Conservation (phyloP, 2,113 vertebrate genomes). For the Anguilla rostrata region DNA sequence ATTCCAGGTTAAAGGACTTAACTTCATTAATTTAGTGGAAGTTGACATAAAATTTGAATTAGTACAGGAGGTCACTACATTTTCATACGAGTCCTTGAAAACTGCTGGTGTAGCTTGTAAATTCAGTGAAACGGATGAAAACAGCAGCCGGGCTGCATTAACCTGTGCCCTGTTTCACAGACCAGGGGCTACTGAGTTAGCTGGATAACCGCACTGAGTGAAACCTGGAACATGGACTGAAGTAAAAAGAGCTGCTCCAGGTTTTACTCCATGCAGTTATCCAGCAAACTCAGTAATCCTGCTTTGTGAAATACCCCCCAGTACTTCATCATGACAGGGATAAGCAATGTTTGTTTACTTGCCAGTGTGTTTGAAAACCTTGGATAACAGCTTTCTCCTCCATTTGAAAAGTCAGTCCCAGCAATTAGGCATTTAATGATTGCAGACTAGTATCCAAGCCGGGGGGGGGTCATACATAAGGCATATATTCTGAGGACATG, state of each 20-base stretch:
- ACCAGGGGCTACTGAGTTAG: too few relatives aligned
- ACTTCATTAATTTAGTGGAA: not conserved
- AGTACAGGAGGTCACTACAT: not conserved
- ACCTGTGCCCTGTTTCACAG: too few relatives aligned
- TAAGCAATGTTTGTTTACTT: constrained; percentile 24
- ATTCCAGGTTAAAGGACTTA: not conserved
- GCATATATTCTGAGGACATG: not conserved
- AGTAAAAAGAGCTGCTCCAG: too few relatives aligned
- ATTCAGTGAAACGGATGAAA: not conserved
- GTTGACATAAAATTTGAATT: not conserved
- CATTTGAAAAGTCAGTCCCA: not conserved
- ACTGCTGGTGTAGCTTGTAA: not conserved
- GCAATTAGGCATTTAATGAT: not conserved
- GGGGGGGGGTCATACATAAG: not conserved
- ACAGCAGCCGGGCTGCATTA: not conserved
- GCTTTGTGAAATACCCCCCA: not conserved
- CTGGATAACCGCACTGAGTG: too few relatives aligned
- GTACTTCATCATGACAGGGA: not conserved
- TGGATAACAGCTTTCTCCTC: not conserved
- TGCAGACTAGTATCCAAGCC: not conserved
- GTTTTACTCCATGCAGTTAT: too few relatives aligned
- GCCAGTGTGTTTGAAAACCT: constrained; percentile 28
- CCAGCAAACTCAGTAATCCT: too few relatives aligned
- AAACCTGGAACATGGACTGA: too few relatives aligned
- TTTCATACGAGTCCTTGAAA: not conserved